These are phyloP conservation scores for Ptychodera flava DNA, from an alignment of 35 echinoderm and acorn worm genomes.

Conservation along the genomic window DNA sequence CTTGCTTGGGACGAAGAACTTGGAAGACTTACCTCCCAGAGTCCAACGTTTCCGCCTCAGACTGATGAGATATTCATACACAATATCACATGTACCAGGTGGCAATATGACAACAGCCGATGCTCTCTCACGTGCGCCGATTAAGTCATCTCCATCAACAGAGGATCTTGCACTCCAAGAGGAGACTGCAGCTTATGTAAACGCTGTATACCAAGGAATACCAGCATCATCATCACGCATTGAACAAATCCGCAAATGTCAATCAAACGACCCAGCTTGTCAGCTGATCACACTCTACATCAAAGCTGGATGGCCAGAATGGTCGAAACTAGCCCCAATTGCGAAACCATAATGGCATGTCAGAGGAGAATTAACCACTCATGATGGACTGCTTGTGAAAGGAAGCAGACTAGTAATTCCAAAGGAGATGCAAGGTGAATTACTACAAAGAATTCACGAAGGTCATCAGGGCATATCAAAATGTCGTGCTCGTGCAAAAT, in stretches of 20 bases:
- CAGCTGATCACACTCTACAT: conserved; percentile 12
- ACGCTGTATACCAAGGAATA: no score
- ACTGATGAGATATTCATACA: conserved; percentile 43
- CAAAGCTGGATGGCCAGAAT: conserved; percentile 33
- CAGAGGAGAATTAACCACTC: conserved; percentile 23
- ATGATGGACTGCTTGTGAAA: conserved; percentile 60
- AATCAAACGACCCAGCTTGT: neutral
- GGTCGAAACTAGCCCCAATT: conserved; percentile 5
- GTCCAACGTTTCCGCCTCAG: conserved; percentile 54
- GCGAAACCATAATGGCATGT: conserved; percentile 2
- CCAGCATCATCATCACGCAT: no score
- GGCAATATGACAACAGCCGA: conserved; percentile 32
- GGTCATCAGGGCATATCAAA: conserved; percentile 57
- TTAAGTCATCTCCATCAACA: neutral
- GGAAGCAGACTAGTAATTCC: conserved; percentile 61
- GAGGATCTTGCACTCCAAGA: no score
- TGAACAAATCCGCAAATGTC: neutral
- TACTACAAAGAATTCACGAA: conserved; percentile 41
- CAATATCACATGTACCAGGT: conserved; percentile 26
- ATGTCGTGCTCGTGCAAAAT: conserved; percentile 43
- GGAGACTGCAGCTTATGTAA: no score
- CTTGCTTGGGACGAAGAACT: conserved; percentile 9
- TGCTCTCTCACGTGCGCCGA: conserved; percentile 33
- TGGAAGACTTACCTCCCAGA: conserved; percentile 37
- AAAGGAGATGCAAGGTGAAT: conserved; percentile 22